Conservation (phyloP, 2,113 vertebrate species). For the Genyomyrus donnyi region DNA sequence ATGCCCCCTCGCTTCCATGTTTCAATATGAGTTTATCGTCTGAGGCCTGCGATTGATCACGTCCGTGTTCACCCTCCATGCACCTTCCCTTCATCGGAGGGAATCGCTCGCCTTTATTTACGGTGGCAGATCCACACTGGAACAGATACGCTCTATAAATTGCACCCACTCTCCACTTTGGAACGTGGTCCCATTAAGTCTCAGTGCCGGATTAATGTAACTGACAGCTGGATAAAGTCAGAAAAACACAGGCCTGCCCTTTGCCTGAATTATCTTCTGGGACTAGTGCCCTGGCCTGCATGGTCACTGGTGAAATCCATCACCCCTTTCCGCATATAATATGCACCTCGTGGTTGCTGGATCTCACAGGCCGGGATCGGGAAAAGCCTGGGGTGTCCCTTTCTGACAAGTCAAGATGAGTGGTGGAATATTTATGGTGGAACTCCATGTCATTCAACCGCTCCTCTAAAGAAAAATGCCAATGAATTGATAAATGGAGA, state of each 20-base stretch:
- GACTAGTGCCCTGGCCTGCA: neutral
- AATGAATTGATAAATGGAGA: neutral
- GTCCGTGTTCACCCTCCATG: neutral
- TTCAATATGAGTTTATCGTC: conserved; percentile 17
- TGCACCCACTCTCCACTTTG: neutral
- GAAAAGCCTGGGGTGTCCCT: neutral
- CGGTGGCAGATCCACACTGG: neutral
- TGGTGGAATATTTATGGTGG: neutral
- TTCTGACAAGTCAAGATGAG: neutral
- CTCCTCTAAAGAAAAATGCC: neutral
- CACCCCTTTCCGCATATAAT: neutral
- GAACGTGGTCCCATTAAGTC: neutral
- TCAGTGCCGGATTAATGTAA: neutral
- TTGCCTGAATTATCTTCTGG: neutral
- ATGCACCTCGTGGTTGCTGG: neutral
- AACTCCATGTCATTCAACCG: neutral
- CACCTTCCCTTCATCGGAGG: neutral
- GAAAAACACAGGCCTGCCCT: neutral
- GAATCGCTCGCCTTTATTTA: conserved; percentile 3
- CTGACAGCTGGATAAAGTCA: neutral
- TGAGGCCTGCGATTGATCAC: neutral
- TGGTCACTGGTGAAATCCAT: neutral
- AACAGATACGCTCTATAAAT: neutral
- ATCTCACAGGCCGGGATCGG: neutral
- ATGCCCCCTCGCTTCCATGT: neutral